Conservation (phyloP, 2,888 invertebrate genomes). For the Hecatera dysodea region DNA sequence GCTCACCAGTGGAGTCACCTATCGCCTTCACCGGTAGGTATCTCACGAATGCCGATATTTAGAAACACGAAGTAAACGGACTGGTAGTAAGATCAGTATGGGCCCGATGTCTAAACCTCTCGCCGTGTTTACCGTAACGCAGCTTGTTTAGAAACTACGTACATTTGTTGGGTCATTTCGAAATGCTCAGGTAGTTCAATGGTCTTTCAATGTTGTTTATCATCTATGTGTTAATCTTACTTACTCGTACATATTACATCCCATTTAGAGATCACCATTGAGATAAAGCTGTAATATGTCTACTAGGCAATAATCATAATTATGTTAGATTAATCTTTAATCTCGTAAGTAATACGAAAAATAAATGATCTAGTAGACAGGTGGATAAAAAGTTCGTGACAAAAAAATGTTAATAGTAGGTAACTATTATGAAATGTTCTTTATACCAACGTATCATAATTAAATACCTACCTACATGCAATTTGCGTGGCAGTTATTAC, state of each 20-base stretch:
- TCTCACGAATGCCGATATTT: constrained; percentile 82
- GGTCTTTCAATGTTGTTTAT: constrained; percentile 68
- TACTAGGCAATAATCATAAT: constrained; percentile 49
- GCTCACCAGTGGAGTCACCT: constrained; percentile 81
- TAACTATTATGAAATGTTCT: constrained; percentile 77
- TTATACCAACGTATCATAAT: constrained; percentile 78
- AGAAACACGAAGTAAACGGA: constrained; percentile 82
- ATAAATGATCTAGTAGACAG: constrained; percentile 53
- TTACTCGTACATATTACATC: constrained; percentile 36
- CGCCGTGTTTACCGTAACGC: constrained; percentile 66
- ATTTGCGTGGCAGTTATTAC: constrained; percentile 77
- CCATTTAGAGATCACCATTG: constrained; percentile 46
- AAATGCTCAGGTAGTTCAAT: constrained; percentile 65
- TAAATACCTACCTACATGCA: constrained; percentile 71
- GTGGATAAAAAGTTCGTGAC: constrained; percentile 74
- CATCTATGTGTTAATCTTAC: constrained; percentile 62
- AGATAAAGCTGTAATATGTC: constrained; percentile 44
- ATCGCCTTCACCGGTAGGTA: constrained; percentile 77
- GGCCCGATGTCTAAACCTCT: constrained; percentile 82
- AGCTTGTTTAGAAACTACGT: constrained; percentile 68
- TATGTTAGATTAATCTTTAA: constrained; percentile 42
- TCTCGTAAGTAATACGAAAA: constrained; percentile 41
- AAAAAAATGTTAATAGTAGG: constrained; percentile 71
- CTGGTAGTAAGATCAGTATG: constrained; percentile 75
- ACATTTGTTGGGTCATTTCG: constrained; percentile 62